Evolutionary conservation across 2,113 vertebrate species (phyloP).

Genomic region (Telmatochromis brachygnathus): DNA sequence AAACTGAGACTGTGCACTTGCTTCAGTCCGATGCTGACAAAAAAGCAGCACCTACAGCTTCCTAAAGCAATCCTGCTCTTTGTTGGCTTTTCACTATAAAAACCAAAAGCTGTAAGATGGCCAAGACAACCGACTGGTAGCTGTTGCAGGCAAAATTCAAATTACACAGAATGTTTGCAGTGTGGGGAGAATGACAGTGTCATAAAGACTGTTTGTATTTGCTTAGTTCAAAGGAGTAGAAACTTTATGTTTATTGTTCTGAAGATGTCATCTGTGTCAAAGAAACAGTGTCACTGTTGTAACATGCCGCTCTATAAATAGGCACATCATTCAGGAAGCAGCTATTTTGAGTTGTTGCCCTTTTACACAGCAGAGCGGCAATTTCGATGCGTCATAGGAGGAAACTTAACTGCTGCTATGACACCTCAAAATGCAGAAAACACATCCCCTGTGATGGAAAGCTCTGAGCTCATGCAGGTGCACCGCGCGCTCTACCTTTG

Average conservation of each 20-base stretch:
- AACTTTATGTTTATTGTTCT: background rate
- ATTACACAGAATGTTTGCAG: background rate
- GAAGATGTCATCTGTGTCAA: background rate
- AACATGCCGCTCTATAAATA: background rate
- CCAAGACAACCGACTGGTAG: background rate
- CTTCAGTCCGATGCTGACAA: background rate
- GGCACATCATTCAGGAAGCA: background rate
- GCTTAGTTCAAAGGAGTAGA: background rate
- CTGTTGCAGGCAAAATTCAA: background rate
- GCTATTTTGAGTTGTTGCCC: background rate
- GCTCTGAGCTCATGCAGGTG: background rate
- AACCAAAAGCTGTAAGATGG: background rate
- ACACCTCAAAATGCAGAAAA: background rate
- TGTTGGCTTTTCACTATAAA: rapidly evolving
- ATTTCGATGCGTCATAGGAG: background rate
- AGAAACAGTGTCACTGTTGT: no score
- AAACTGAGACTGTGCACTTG: background rate
- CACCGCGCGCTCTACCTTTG: background rate
- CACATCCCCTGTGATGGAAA: background rate
- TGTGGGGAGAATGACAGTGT: background rate
- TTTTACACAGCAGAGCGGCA: background rate
- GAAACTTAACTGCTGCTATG: background rate
- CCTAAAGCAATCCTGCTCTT: background rate
- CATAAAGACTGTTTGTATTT: background rate
- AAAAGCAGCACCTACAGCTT: background rate